phyloP scores from a whole-genome alignment of 1,140 invertebrate species.

The Diploscapter pachys region DNA sequence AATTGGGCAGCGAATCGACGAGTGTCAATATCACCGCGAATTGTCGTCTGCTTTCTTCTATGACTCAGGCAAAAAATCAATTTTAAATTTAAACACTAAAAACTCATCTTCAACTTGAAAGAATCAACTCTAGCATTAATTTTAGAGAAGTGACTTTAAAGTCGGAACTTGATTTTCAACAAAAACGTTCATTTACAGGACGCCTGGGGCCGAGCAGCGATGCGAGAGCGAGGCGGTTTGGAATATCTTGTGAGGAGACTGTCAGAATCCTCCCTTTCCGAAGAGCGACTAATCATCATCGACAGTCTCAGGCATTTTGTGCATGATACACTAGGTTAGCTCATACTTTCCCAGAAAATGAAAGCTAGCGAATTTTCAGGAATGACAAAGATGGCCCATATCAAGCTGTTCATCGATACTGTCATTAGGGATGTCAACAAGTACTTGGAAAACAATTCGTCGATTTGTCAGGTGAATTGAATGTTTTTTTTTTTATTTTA shows the following conservation, averaged over 20 bases:
- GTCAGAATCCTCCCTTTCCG: neutral
- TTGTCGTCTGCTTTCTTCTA: neutral
- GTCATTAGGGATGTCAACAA: constrained; percentile 24
- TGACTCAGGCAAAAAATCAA: constrained; percentile 9
- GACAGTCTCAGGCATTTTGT: constrained; percentile 19
- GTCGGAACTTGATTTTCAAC: too few species aligned
- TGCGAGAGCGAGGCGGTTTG: constrained; percentile 20
- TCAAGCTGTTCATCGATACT: constrained; percentile 17
- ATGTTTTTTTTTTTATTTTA: constrained; percentile 2
- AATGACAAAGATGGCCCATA: constrained; percentile 16
- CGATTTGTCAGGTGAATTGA: constrained; percentile 12
- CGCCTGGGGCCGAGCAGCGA: constrained; percentile 28
- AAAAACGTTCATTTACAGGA: constrained; percentile 5
- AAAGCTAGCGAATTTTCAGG: neutral
- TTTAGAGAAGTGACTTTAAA: too few species aligned
- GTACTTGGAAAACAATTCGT: constrained; percentile 12
- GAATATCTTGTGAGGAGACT: constrained; percentile 22
- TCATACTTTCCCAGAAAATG: neutral
- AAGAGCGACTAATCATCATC: constrained; percentile 7
- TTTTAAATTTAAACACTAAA: constrained; percentile 5
- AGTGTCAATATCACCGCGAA: neutral
- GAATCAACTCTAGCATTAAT: too few species aligned
- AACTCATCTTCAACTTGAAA: too few species aligned
- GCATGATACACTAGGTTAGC: constrained; percentile 18
- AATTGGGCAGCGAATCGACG: constrained; percentile 3